Conservation (phyloP, 2,797 vertebrate genomes). For the Urosaurus nigricauda region DNA sequence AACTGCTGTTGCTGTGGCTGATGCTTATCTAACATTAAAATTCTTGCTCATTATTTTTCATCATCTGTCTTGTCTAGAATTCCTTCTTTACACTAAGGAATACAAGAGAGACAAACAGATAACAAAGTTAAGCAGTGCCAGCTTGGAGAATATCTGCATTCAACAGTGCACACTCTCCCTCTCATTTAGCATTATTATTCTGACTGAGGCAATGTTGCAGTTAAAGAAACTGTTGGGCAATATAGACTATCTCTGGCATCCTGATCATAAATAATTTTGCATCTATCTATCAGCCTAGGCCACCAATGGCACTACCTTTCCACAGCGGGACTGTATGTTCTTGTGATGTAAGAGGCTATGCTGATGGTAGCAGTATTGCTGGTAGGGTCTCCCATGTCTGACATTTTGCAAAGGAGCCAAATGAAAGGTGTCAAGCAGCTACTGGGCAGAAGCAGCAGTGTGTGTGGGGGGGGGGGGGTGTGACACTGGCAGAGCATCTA, state of each 20-base stretch:
- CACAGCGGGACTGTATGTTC: too few species aligned
- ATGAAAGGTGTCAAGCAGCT: too few species aligned
- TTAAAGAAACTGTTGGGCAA: neutral
- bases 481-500: too few species aligned
- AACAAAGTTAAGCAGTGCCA: neutral
- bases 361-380: too few species aligned
- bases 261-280: neutral
- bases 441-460: too few species aligned
- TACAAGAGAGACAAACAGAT: neutral
- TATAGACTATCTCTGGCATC: neutral
- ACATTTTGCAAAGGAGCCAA: too few species aligned
- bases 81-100: neutral
- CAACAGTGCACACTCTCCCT: neutral
- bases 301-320: too few species aligned
- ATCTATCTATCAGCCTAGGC: neutral
- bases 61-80: neutral
- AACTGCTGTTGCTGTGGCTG: neutral
- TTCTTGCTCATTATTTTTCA: constrained; percentile 7
- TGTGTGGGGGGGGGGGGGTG: too few species aligned
- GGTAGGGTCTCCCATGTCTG: too few species aligned
- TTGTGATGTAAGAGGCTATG: too few species aligned
- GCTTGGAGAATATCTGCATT: neutral
- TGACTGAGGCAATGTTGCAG: neutral
- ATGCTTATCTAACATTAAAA: neutral
- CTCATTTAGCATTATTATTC: neutral